Percentiles rank a stretch among this genome's conserved stretches.
Evolutionary conservation across 2,797 vertebrate species (phyloP).

Genomic region (Arnoldichthys spilopterus): DNA sequence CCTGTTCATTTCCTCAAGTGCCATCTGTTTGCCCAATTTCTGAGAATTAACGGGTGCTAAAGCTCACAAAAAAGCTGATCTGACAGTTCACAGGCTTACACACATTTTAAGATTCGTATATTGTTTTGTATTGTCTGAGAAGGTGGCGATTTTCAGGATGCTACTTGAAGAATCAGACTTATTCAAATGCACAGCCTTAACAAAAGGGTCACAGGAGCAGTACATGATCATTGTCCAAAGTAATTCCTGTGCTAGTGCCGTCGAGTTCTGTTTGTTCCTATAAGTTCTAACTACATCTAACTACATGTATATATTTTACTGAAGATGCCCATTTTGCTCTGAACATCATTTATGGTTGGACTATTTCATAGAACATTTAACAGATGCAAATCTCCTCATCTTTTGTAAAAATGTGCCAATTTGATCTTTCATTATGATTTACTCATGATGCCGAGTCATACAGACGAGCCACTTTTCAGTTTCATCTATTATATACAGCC

Average conservation of each 20-base stretch:
- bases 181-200: neutral
- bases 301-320: too few species aligned
- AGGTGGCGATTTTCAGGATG: neutral
- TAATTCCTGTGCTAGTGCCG: neutral
- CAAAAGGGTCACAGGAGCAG: neutral
- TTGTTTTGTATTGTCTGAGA: neutral
- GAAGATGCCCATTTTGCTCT: too few species aligned
- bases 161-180: too few species aligned
- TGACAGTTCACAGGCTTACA: neutral
- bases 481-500: too few species aligned
- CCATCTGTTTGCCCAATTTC: conserved; percentile 50
- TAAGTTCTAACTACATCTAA: too few species aligned
- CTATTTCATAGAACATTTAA: too few species aligned
- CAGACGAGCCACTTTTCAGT: too few species aligned
- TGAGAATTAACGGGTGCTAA: conserved; percentile 44
- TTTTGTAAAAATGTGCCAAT: too few species aligned
- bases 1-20: conserved; percentile 40
- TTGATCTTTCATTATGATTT: too few species aligned
- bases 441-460: too few species aligned
- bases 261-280: neutral
- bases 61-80: conserved; percentile 13
- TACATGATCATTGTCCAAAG: neutral
- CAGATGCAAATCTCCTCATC: too few species aligned
- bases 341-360: too few species aligned
- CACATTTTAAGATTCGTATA: neutral